Percentiles rank a stretch among this genome's conserved stretches.
phyloP scores from a whole-genome alignment of 2,797 vertebrate genomes.

The Zalophus californianus region DNA sequence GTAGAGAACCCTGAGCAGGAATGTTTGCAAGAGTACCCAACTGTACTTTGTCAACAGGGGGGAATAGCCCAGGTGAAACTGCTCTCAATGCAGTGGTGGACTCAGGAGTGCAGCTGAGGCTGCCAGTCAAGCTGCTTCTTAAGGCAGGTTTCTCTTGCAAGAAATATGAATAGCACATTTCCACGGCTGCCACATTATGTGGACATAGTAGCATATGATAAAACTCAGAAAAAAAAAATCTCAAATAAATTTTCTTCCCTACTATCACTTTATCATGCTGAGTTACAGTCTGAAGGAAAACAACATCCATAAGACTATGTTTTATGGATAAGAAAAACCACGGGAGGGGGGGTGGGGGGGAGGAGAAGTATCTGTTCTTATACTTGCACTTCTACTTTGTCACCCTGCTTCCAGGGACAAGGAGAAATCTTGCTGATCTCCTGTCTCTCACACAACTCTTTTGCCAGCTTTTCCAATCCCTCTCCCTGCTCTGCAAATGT shows the following conservation, averaged over 20 bases:
- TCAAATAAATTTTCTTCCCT: not conserved
- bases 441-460: not conserved
- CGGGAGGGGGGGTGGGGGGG: no score
- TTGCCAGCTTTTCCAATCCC: not conserved
- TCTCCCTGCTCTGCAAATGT: not conserved
- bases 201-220: not conserved
- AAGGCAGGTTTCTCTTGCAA: not conserved
- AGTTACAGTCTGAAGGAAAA: slow-evolving; percentile 1
- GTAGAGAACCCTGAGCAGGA: not conserved
- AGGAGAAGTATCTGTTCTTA: not conserved
- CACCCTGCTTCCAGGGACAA: not conserved
- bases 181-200: not conserved
- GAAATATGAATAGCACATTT: not conserved
- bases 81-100: not conserved
- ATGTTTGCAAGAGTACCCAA: no score
- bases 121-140: not conserved
- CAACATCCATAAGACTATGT: not conserved
- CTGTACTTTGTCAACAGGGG: not conserved
- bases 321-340: not conserved
- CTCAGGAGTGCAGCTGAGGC: not conserved
- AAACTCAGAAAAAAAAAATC: not conserved
- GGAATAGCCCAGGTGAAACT: not conserved
- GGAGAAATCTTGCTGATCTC: not conserved
- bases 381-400: not conserved
- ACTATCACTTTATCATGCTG: not conserved